Base-by-base conservation (phyloP, 2,113 vertebrate species). In the Geococcyx californianus region DNA sequence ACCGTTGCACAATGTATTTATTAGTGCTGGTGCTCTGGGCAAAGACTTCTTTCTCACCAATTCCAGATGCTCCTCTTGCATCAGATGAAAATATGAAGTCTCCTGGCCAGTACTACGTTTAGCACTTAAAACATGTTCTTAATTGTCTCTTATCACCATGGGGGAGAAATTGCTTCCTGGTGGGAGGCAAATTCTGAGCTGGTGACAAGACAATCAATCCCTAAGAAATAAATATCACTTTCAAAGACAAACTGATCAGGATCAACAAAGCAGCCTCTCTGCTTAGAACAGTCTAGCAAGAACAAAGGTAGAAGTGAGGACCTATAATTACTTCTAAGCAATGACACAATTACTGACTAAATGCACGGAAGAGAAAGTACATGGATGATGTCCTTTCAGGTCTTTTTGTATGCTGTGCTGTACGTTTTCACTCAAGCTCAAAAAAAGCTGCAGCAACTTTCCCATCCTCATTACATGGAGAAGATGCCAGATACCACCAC, bases 401-500 rank as follows among this genome's bases (percentile, higher is more conserved):
- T 8, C 84, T 95, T 87, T 90, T 49, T 68, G 58, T 62, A 58
- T 87, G 52, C n/a, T 68, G 29, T 19, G 73, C 76, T 90, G 80
- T 93, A 92, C 81, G 93, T 86, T 96, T 93, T 95, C 62, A 73
- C 26, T 96, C 90, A 93, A 78, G 28, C 78, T 83, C 0, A 74
- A 80, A 87, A 90, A 84, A 56, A 8, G 13, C 31, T 75, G 69
- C 73, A 84, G 70, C 73, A 95, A 78, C 54, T 90, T 68, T 95
- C 56, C 68, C 25, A 0, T 90, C 49, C 83, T 68, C 69, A n/a
- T 45, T 84, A 88, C 80, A 59, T 11, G 44, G 76, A 81, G 23
- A 90, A 28, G 25, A 94, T 84, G 94, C 83, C 94, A 96, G 93
- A 93, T 89, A 90, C 66, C 16, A 89, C 88, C 90, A 89, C 86